Percentiles rank a stretch among this genome's conserved stretches.
Conservation (phyloP, 2,113 vertebrate genomes). For the Panthera tigris region DNA sequence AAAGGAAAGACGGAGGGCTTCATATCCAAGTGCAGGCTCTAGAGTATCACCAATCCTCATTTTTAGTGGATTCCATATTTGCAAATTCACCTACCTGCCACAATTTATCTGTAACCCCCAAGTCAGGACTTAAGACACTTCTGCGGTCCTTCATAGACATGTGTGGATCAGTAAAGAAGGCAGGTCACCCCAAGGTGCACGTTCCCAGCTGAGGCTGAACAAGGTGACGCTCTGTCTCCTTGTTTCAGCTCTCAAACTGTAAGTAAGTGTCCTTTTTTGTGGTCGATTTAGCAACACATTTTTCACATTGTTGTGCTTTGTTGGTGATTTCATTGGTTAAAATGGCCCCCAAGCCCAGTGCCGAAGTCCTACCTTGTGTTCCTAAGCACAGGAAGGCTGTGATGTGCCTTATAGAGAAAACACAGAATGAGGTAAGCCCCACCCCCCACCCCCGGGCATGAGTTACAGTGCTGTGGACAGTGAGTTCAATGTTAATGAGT, state of each 20-base stretch:
- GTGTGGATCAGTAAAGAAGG: rapidly evolving
- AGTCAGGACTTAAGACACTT: rapidly evolving
- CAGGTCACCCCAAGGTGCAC: rapidly evolving
- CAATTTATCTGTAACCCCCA: too few relatives aligned
- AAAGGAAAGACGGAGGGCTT: not conserved
- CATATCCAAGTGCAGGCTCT: not conserved
- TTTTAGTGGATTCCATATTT: rapidly evolving
- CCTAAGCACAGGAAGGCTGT: not conserved
- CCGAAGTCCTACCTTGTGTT: not conserved
- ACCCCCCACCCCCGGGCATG: too few relatives aligned
- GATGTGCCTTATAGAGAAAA: not conserved
- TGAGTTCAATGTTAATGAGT: not conserved
- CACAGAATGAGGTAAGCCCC: not conserved
- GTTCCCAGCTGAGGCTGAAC: rapidly evolving
- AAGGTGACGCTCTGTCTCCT: not conserved
- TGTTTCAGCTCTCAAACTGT: rapidly evolving
- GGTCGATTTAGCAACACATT: rapidly evolving
- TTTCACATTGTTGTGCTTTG: not conserved
- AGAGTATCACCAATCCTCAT: rapidly evolving
- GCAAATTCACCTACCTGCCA: not conserved
- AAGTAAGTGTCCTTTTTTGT: not conserved
- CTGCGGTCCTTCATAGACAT: not conserved
- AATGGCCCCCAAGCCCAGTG: rapidly evolving
- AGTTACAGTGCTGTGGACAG: not conserved
- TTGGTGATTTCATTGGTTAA: not conserved